Evolutionary conservation across 2,888 invertebrate species (phyloP).

Genomic region (Hecatera dysodea): DNA sequence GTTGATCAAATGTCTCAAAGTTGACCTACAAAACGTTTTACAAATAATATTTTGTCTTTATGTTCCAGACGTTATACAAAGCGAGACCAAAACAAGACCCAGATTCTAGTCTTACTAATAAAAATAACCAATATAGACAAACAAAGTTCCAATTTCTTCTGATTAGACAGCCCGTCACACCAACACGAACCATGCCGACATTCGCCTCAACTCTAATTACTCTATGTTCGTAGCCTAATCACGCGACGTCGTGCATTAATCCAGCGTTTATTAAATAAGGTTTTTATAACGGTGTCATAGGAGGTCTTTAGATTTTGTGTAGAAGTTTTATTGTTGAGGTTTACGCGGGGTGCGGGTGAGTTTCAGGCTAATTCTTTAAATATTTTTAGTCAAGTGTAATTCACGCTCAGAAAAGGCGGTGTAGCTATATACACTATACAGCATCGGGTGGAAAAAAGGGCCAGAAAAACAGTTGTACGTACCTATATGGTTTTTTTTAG

Average conservation of each 20-base stretch:
- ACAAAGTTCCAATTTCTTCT: conserved; percentile 47
- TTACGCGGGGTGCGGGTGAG: background rate
- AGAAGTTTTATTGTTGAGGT: background rate
- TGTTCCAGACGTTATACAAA: background rate
- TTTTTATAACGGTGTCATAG: conserved; percentile 48
- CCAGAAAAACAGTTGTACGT: no score
- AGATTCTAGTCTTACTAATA: background rate
- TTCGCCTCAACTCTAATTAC: conserved; percentile 53
- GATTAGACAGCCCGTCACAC: conserved; percentile 46
- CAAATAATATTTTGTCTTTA: background rate
- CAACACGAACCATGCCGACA: conserved; percentile 37
- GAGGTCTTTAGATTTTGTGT: conserved; percentile 12
- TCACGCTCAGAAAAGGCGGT: no score
- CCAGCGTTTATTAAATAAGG: conserved; percentile 49
- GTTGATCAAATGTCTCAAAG: no score
- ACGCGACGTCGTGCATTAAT: conserved; percentile 52
- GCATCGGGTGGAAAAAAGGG: no score
- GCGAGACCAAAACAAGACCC: background rate
- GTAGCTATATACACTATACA: no score
- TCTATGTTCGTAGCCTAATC: conserved; percentile 45
- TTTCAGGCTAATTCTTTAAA: background rate
- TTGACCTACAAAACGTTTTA: background rate
- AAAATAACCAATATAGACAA: conserved; percentile 33
- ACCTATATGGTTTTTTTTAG: no score
- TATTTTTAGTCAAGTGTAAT: background rate